phyloP scores from a whole-genome alignment of 2,113 vertebrate species.

The Miniopterus natalensis region DNA sequence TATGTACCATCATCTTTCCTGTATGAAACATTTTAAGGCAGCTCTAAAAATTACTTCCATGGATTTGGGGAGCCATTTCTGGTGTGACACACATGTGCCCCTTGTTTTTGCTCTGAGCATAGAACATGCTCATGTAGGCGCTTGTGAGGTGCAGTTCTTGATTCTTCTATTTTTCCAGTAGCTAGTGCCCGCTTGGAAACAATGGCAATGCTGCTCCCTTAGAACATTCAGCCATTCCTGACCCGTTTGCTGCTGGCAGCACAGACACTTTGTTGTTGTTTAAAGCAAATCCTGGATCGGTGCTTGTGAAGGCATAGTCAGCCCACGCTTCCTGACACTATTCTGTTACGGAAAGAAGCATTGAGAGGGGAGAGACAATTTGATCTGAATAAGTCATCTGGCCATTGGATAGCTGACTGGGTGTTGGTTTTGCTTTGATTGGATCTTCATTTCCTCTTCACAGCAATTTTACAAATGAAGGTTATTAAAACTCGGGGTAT shows the following conservation, averaged over 20 bases:
- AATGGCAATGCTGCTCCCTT: neutral
- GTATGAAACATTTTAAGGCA: slow-evolving; percentile 18
- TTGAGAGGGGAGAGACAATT: neutral
- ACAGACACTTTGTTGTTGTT: neutral
- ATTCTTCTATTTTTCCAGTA: slow-evolving; percentile 17
- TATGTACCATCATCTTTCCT: neutral
- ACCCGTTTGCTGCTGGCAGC: neutral
- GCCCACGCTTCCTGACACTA: neutral
- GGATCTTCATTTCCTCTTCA: slow-evolving; percentile 41
- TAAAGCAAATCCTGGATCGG: neutral
- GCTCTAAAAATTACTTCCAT: slow-evolving; percentile 33
- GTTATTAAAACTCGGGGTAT: neutral
- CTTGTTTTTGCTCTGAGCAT: neutral
- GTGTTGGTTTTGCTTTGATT: neutral
- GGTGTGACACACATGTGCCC: neutral
- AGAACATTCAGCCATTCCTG: neutral
- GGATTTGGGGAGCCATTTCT: slow-evolving; percentile 11
- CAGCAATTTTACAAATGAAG: slow-evolving; percentile 17
- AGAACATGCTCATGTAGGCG: neutral
- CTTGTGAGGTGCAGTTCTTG: neutral
- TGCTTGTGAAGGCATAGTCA: neutral
- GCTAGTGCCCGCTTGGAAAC: neutral
- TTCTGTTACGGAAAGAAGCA: neutral
- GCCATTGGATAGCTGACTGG: neutral
- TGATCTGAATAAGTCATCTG: neutral